phyloP scores from a whole-genome alignment of 2,797 vertebrate species.

The Eleutherodactylus coqui region DNA sequence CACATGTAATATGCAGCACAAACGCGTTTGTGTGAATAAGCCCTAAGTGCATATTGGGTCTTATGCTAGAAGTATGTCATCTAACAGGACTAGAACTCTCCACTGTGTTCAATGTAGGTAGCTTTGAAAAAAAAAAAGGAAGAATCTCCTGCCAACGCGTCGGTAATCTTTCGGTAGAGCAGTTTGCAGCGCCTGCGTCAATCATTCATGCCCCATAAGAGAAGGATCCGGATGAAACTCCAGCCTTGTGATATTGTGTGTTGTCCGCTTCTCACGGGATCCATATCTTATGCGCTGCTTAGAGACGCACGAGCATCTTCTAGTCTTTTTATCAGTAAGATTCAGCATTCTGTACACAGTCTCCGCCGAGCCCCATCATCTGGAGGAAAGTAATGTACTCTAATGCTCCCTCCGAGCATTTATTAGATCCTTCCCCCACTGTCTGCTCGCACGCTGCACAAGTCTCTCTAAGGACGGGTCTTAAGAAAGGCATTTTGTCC shows the following conservation, averaged over 20 bases:
- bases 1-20: no score
- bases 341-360: conserved; percentile 41
- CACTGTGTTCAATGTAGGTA: no score
- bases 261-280: neutral
- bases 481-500: conserved; percentile 55
- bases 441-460: conserved; percentile 43
- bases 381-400: conserved; percentile 45
- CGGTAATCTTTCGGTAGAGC: no score
- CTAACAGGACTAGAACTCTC: no score
- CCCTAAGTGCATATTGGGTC: neutral
- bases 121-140: no score
- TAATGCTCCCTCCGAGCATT: conserved; percentile 59
- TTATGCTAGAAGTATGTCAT: neutral
- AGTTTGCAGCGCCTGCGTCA: neutral
- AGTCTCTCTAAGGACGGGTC: conserved; percentile 48
- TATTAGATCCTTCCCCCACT: conserved; percentile 56
- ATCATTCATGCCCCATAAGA: neutral
- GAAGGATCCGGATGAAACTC: neutral
- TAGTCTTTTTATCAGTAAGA: conserved; percentile 37
- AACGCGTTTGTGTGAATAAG: no score
- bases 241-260: neutral
- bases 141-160: no score
- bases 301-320: neutral
- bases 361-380: conserved; percentile 37
- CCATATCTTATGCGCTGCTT: conserved; percentile 2